These are phyloP conservation scores for Electrona antarctica DNA, from an alignment of 2,113 vertebrate genomes.

Conservation along the genomic window DNA sequence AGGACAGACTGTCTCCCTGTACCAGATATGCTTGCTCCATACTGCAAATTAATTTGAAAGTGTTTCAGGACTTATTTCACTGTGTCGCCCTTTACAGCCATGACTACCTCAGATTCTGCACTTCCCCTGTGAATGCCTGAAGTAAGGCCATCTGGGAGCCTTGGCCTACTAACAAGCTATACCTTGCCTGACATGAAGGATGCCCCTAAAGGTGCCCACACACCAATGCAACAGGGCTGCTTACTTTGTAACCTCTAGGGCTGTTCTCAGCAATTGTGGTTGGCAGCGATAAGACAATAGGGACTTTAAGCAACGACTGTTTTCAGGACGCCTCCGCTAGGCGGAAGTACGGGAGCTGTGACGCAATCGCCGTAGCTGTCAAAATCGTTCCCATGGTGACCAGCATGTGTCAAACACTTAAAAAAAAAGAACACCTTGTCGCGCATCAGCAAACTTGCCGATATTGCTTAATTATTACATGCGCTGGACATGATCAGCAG, in stretches of 20 bases:
- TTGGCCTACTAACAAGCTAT: constrained; percentile 23
- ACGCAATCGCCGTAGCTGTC: too few species aligned
- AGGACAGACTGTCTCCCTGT: neutral
- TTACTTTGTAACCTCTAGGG: constrained; percentile 25
- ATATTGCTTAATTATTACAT: too few species aligned
- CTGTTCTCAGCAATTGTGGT: neutral
- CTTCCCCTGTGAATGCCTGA: constrained; percentile 23
- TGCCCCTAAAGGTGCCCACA: constrained; percentile 11
- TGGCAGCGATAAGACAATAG: constrained; percentile 22
- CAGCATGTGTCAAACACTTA: too few species aligned
- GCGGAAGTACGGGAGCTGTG: too few species aligned
- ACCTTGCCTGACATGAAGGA: constrained; percentile 6
- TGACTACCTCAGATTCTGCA: constrained; percentile 29
- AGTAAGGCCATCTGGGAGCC: constrained; percentile 28
- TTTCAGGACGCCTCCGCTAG: too few species aligned
- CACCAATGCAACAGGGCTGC: constrained; percentile 17
- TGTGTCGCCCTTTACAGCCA: constrained; percentile 59
- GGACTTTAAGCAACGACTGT: too few species aligned
- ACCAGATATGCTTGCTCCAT: neutral
- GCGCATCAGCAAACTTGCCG: too few species aligned
- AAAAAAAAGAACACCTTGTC: too few species aligned
- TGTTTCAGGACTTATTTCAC: constrained; percentile 7
- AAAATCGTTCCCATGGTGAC: too few species aligned
- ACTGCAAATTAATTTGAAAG: neutral
- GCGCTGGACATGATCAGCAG: too few species aligned